These are phyloP conservation scores for Myocastor coypus DNA, from an alignment of 2,113 vertebrate genomes.

Conservation along the genomic window DNA sequence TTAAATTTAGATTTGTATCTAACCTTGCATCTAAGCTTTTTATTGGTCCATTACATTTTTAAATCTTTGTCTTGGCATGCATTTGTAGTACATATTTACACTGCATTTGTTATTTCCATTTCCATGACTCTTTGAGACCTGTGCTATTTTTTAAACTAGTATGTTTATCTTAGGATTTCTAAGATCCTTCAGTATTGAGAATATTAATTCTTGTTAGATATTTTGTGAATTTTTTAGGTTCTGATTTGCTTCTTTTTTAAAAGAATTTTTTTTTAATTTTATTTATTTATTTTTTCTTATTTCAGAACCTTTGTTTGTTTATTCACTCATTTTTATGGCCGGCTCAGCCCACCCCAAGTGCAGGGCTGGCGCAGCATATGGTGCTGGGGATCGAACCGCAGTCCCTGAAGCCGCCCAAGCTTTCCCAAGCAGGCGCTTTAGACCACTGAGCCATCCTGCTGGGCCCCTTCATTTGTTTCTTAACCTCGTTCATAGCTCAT, in stretches of 20 bases:
- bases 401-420: too few relatives aligned
- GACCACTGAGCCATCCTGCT: too few relatives aligned
- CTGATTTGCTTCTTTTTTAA: background rate
- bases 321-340: too few relatives aligned
- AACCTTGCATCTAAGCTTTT: background rate
- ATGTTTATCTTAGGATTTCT: background rate
- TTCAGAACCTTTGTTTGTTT: too few relatives aligned
- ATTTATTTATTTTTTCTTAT: too few relatives aligned
- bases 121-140: background rate
- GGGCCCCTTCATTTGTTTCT: too few relatives aligned
- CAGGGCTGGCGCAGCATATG: too few relatives aligned
- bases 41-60: background rate
- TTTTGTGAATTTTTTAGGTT: background rate
- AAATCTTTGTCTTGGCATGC: background rate
- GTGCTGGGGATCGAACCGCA: too few relatives aligned
- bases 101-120: background rate
- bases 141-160: background rate
- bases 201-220: background rate
- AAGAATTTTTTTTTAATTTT: too few relatives aligned
- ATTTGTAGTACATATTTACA: background rate
- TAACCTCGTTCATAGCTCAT: background rate
- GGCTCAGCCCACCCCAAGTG: too few relatives aligned
- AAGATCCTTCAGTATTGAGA: background rate
- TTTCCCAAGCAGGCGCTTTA: too few relatives aligned
- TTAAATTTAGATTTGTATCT: background rate